Evolutionary conservation across 2,888 invertebrate genomes (phyloP).

Genomic region (Platerodrilus igneus): DNA sequence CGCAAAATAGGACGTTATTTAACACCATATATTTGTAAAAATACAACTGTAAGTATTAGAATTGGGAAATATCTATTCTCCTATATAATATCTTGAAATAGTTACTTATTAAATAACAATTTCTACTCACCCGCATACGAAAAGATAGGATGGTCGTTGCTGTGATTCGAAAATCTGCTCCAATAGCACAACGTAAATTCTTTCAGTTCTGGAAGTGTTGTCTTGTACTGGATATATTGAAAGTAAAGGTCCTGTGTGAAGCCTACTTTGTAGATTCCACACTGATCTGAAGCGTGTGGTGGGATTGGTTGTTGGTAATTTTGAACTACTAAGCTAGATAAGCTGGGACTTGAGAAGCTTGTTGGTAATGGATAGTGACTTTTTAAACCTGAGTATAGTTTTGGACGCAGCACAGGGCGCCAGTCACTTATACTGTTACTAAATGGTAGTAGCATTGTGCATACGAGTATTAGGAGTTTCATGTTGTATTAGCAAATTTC

Average conservation of each 20-base stretch:
- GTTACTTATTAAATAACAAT: too few species aligned
- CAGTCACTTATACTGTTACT: constrained; percentile 48
- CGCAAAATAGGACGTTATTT: too few species aligned
- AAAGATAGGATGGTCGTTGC: constrained; percentile 75
- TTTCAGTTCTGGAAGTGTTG: constrained; percentile 66
- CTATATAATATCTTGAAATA: too few species aligned
- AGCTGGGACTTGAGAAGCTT: constrained; percentile 21
- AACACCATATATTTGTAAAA: too few species aligned
- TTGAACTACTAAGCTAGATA: constrained; percentile 24
- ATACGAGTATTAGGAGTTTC: constrained; percentile 11
- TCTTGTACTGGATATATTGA: constrained; percentile 71
- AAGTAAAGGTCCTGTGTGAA: constrained; percentile 57
- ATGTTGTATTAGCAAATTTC: too few species aligned
- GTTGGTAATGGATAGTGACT: constrained; percentile 19
- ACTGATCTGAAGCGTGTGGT: constrained; percentile 43
- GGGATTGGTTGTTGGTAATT: constrained; percentile 26
- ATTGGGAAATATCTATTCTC: too few species aligned
- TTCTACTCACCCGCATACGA: constrained; percentile 72
- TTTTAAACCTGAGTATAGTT: constrained; percentile 36
- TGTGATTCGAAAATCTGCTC: constrained; percentile 78
- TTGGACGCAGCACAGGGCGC: constrained; percentile 52
- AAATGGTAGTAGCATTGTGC: constrained; percentile 39
- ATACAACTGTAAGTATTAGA: too few species aligned
- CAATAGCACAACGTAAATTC: constrained; percentile 82
- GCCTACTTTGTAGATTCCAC: constrained; percentile 54